These are phyloP conservation scores for Tricholauxania praeusta DNA, from an alignment of 2,888 invertebrate genomes.

Conservation along the genomic window DNA sequence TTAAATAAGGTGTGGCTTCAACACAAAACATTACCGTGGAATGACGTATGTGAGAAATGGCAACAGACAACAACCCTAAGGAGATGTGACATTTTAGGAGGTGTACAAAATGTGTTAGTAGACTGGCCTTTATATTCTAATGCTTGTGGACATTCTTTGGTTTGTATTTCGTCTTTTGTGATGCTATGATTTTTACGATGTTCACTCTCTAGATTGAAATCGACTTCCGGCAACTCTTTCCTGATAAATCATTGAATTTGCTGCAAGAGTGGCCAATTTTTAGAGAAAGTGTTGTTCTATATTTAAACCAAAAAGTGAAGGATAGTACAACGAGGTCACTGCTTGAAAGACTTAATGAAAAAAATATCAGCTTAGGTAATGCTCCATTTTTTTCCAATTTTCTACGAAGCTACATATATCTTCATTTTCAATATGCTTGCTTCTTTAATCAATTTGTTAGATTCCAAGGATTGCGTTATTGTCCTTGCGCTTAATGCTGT, in stretches of 20 bases:
- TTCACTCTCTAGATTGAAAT: neutral
- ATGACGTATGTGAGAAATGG: neutral
- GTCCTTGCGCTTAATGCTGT: slow-evolving; percentile 5
- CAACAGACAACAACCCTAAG: neutral
- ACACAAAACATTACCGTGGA: neutral
- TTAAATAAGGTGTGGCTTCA: neutral
- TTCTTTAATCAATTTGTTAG: neutral
- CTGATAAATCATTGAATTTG: neutral
- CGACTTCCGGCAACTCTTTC: neutral
- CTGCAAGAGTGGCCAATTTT: neutral
- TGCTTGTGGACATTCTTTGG: neutral
- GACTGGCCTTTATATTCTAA: neutral
- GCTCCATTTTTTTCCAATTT: neutral
- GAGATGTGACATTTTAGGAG: neutral
- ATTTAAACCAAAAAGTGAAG: neutral
- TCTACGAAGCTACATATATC: too few relatives aligned
- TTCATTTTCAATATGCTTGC: too few relatives aligned
- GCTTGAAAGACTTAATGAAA: neutral
- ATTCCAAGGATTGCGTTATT: neutral
- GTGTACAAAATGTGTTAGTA: neutral
- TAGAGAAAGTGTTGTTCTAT: neutral
- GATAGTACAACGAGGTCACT: neutral
- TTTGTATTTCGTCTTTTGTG: neutral
- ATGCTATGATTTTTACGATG: neutral
- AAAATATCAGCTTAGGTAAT: neutral